Evolutionary conservation across 1,140 invertebrate genomes (phyloP), one percentile per base, ranked within the genome.

Genomic region (Halyomorpha halys): DNA sequence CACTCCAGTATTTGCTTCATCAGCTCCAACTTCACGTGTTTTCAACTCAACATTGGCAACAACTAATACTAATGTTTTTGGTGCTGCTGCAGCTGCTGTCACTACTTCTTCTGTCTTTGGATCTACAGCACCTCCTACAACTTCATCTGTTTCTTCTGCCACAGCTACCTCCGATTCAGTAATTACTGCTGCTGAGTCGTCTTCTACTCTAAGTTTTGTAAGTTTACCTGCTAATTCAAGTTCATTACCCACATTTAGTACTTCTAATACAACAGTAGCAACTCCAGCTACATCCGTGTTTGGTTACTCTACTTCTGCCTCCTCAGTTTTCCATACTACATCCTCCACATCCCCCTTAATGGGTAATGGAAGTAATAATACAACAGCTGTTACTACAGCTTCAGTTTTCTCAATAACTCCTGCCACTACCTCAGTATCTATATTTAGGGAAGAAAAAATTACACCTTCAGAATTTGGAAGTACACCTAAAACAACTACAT

Each of bases 401-500:
- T 49, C 21, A 39, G 59, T 65, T 54, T 65, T 65, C 62, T 45
- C 59, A 18, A 18, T 18, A 30, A 25, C 53, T 13, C 13, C 59
- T 13, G 27, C 44, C 16, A 39, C 62, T 5, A 54, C 56, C 27
- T 25, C 61, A 21, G 34, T 44, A 54, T 54, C 34, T 30, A 30
- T 44, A 11, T 63, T 63, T 66, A 53, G 65, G 44, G 59, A 34
- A 16, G 23, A 19, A 30, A 30, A 30, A 30, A 8, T 30, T 8
- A 30, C 3, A 4, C 3, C 27, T 8, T 8, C 27, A 30, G 3
- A 4, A 30, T 30, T 39, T 39, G 34, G 34, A 13, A 39, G 6
- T 39, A 39, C 34, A 39, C 49, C 49, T 21, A 19, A 21, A 16
- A 18, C 47, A 8, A 27, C 61, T 30, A 21, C 54, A 45, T 59